These are phyloP conservation scores for Acutogordius australiensis DNA, from an alignment of 2,888 invertebrate genomes.

Conservation along the genomic window DNA sequence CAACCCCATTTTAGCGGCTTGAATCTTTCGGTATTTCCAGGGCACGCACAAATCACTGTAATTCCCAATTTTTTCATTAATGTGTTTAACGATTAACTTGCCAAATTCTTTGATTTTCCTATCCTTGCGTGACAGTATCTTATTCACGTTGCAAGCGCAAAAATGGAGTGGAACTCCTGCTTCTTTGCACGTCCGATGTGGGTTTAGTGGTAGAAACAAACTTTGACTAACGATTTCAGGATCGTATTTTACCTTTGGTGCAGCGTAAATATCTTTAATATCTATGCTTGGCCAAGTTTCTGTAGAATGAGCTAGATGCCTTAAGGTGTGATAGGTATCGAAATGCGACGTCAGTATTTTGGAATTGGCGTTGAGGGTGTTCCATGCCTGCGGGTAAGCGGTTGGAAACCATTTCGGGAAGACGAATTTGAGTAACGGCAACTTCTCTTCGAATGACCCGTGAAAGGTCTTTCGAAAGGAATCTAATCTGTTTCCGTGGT, in stretches of 20 bases:
- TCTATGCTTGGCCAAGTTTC: not conserved
- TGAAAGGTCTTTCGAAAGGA: slow-evolving; percentile 2
- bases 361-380: not conserved
- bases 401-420: not conserved
- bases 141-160: slow-evolving; percentile 6
- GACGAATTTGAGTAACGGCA: not conserved
- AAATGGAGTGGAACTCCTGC: not conserved
- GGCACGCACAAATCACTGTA: not conserved
- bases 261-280: not conserved
- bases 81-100: not conserved
- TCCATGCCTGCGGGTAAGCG: not conserved
- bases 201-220: not conserved
- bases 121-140: not conserved
- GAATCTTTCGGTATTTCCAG: not conserved
- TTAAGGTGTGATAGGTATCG: not conserved
- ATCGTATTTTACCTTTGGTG: not conserved
- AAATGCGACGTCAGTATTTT: not conserved
- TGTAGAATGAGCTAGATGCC: not conserved
- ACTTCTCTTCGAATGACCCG: not conserved
- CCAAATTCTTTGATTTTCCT: not conserved
- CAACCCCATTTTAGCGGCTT: not conserved
- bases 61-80: not conserved
- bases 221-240: not conserved
- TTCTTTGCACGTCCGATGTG: not conserved
- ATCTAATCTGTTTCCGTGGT: not conserved